phyloP scores from a whole-genome alignment of 1,140 invertebrate species.

The Diorhabda sublineata region DNA sequence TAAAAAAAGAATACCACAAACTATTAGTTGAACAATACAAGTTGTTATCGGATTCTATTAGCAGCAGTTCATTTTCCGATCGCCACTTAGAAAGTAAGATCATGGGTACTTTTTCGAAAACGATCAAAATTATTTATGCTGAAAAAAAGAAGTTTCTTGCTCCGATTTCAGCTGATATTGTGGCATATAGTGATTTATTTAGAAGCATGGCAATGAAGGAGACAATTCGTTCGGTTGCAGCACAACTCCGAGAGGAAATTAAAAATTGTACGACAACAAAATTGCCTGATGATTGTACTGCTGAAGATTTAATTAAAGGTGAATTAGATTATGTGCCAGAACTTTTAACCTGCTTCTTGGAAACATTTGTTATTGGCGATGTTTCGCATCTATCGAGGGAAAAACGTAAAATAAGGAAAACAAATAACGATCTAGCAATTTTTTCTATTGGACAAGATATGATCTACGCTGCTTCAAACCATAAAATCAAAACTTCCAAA shows the following conservation, averaged over 20 bases:
- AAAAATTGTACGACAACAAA: constrained; percentile 12
- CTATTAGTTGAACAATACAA: constrained; percentile 17
- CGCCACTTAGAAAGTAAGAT: constrained; percentile 11
- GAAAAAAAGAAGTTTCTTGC: constrained; percentile 13
- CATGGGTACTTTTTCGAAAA: constrained; percentile 15
- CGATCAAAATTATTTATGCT: constrained; percentile 13
- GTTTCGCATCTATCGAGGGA: constrained; percentile 15
- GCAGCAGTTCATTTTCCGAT: not conserved
- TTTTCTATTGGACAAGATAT: constrained; percentile 21
- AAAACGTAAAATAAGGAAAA: constrained; percentile 15
- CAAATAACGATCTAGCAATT: constrained; percentile 10
- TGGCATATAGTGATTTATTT: constrained; percentile 15
- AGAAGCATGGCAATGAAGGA: constrained; percentile 15
- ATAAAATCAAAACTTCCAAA: constrained; percentile 15
- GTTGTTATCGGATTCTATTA: constrained; percentile 15
- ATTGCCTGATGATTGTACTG: constrained; percentile 19
- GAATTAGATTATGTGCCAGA: constrained; percentile 19
- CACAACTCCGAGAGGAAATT: constrained; percentile 18
- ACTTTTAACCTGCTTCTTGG: constrained; percentile 20
- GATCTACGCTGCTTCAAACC: constrained; percentile 14
- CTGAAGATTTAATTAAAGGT: constrained; percentile 21
- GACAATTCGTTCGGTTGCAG: constrained; percentile 18
- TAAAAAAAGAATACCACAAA: constrained; percentile 19
- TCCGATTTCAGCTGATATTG: constrained; percentile 8
- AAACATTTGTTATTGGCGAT: constrained; percentile 19